phyloP scores from a whole-genome alignment of 1,140 invertebrate species.

The Drosophila takahashii region DNA sequence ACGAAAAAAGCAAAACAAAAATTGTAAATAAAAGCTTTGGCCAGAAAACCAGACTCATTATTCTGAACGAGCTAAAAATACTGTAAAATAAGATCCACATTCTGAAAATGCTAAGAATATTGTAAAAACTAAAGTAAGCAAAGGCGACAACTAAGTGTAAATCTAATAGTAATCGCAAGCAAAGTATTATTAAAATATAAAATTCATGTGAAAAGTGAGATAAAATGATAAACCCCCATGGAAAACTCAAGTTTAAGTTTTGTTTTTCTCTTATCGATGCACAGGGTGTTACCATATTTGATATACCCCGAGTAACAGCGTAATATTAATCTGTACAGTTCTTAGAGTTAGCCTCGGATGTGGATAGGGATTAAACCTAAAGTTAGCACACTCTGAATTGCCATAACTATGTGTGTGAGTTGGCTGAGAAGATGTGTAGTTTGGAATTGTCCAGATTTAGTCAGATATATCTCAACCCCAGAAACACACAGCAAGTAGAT shows the following conservation, averaged over 20 bases:
- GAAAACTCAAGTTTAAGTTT: slow-evolving; percentile 43
- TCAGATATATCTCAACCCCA: neutral
- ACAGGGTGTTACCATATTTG: slow-evolving; percentile 35
- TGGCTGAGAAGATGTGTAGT: neutral
- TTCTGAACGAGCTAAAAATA: slow-evolving; percentile 50
- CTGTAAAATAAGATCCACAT: slow-evolving; percentile 51
- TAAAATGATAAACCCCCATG: slow-evolving; percentile 30
- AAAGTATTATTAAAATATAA: slow-evolving; percentile 79
- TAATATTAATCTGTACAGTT: slow-evolving; percentile 42
- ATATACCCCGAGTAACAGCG: slow-evolving; percentile 6
- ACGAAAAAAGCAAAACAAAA: slow-evolving; percentile 20
- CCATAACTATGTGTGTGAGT: slow-evolving; percentile 18
- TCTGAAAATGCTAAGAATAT: slow-evolving; percentile 55
- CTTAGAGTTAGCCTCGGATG: slow-evolving; percentile 23
- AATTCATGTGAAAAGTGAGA: slow-evolving; percentile 49
- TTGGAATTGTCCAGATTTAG: slow-evolving; percentile 8
- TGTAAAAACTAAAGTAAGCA: slow-evolving; percentile 57
- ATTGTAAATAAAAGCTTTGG: slow-evolving; percentile 41
- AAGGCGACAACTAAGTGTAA: slow-evolving; percentile 68
- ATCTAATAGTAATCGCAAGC: slow-evolving; percentile 61
- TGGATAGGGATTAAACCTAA: slow-evolving; percentile 11
- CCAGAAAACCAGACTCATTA: slow-evolving; percentile 11
- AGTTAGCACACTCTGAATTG: slow-evolving; percentile 46
- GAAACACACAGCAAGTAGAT: slow-evolving; percentile 11
- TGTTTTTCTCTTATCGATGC: slow-evolving; percentile 36